Evolutionary conservation across 2,113 vertebrate species (phyloP).

Genomic region (Bufo gargarizans): DNA sequence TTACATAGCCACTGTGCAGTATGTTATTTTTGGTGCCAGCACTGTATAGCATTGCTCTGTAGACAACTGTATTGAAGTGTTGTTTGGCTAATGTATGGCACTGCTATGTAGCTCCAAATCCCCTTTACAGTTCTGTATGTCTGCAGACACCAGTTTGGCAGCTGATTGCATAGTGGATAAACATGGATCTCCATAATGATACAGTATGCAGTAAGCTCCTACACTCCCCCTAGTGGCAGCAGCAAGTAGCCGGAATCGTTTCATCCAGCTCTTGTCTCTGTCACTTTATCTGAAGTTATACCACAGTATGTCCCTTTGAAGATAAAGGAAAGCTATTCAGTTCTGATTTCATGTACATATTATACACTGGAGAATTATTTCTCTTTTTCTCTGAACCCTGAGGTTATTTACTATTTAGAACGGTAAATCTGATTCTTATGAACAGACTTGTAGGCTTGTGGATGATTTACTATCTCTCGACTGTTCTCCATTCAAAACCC

Average conservation of each 20-base stretch:
- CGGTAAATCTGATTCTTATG: background rate
- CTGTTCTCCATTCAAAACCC: conserved; percentile 20
- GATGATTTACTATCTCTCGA: conserved; percentile 18
- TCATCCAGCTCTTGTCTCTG: background rate
- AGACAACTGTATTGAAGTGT: no score
- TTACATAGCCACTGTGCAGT: no score
- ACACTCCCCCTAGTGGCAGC: background rate
- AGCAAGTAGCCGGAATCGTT: no score
- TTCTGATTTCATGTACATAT: background rate
- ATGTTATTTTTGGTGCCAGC: no score
- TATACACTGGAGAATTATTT: background rate
- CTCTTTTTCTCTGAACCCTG: background rate
- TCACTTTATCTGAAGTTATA: background rate
- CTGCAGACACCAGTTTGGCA: no score
- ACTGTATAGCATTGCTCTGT: no score
- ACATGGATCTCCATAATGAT: background rate
- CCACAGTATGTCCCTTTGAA: background rate
- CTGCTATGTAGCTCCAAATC: no score
- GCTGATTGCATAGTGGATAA: background rate
- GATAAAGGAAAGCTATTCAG: background rate
- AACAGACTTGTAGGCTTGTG: background rate
- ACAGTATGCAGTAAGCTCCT: background rate
- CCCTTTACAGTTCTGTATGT: no score
- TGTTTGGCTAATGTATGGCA: no score
- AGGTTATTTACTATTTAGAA: background rate